Evolutionary conservation across 2,797 vertebrate genomes (phyloP).

Genomic region (Chaetophractus vellerosus): DNA sequence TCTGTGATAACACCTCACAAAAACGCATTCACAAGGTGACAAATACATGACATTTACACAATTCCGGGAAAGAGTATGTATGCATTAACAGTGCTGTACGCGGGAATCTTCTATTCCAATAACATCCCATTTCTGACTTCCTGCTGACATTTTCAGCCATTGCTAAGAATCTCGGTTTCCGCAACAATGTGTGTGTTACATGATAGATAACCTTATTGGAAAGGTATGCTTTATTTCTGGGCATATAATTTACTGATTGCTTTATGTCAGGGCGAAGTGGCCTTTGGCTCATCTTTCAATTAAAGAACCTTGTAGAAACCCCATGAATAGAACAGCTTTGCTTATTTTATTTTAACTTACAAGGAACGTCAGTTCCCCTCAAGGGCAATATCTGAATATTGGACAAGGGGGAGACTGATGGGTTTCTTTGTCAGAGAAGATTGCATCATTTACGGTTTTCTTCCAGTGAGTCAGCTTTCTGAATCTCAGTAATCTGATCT

Average conservation of each 20-base stretch:
- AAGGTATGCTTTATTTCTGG: slow-evolving; percentile 2
- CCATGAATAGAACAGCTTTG: neutral
- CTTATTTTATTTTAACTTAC: neutral
- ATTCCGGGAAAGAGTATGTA: neutral
- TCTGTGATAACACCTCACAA: neutral
- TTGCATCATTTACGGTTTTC: neutral
- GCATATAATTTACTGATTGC: neutral
- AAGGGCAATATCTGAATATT: neutral
- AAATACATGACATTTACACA: neutral
- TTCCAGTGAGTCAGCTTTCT: slow-evolving; percentile 12
- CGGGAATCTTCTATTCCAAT: neutral
- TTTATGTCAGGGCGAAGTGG: neutral
- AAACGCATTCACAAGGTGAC: neutral
- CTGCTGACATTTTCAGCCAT: slow-evolving; percentile 15
- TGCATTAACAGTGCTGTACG: fast-evolving
- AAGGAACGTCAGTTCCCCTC: neutral
- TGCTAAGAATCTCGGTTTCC: neutral
- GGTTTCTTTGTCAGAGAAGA: neutral
- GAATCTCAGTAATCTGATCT: neutral
- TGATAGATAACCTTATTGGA: neutral
- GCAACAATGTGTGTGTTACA: neutral
- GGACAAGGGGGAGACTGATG: neutral
- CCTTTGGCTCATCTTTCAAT: neutral
- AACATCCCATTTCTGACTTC: neutral
- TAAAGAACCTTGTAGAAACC: neutral